These are phyloP conservation scores for Brachyrhaphis roseni DNA, from an alignment of 2,797 vertebrate genomes.

Conservation along the genomic window DNA sequence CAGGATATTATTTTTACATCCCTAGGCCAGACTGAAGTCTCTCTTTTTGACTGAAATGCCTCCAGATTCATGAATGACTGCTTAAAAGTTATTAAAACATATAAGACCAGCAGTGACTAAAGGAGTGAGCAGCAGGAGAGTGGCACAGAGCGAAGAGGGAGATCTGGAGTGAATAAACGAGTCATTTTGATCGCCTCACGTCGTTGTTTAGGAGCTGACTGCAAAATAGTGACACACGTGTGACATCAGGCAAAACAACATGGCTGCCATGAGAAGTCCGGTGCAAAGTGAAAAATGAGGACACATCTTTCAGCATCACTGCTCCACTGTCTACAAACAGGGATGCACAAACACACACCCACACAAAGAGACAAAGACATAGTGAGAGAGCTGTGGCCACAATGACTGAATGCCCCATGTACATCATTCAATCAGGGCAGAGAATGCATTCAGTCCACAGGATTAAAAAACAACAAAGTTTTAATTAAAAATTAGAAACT, in stretches of 20 bases:
- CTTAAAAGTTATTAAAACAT: constrained; percentile 25
- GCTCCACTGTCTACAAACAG: constrained; percentile 68
- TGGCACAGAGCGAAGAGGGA: constrained; percentile 28
- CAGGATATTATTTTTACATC: neutral
- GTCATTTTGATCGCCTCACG: constrained; percentile 48
- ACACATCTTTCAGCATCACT: constrained; percentile 80
- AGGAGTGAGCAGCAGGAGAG: constrained; percentile 39
- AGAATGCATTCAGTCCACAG: constrained; percentile 49
- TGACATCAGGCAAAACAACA: constrained; percentile 72
- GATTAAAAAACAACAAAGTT: constrained; percentile 7
- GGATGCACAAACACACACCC: constrained; percentile 57
- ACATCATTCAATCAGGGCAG: constrained; percentile 64
- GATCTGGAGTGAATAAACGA: constrained; percentile 46
- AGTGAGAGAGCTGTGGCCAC: constrained; percentile 48
- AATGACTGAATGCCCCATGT: constrained; percentile 44
- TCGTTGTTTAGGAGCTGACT: constrained; percentile 50
- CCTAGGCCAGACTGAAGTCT: neutral
- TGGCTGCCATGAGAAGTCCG: constrained; percentile 63
- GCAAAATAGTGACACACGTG: constrained; percentile 63
- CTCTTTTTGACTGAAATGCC: neutral
- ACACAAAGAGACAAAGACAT: constrained; percentile 53
- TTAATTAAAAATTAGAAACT: constrained; percentile 1
- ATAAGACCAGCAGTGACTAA: constrained; percentile 1
- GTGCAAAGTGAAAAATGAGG: constrained; percentile 71
- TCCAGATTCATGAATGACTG: neutral